phyloP scores from a whole-genome alignment of 1,140 invertebrate genomes.

The Lepidurus arcticus region DNA sequence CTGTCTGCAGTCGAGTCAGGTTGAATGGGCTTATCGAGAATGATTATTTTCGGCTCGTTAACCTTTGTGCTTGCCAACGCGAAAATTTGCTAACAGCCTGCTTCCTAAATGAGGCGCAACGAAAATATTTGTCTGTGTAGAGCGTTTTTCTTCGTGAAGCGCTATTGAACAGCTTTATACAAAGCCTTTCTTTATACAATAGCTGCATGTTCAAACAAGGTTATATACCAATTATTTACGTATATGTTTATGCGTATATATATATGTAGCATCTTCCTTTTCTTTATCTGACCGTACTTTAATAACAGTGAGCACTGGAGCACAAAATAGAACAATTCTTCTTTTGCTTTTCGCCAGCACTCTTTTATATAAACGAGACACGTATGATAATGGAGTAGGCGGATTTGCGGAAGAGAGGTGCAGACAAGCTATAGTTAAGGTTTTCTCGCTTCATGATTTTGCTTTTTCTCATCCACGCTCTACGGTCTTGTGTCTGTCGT shows the following conservation, averaged over 20 bases:
- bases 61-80: not conserved
- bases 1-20: not conserved
- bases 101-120: not conserved
- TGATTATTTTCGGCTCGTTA: slow-evolving; percentile 6
- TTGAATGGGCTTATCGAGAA: not conserved
- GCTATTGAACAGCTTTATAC: not conserved
- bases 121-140: not conserved
- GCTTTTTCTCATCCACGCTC: not conserved
- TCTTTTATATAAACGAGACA: not conserved
- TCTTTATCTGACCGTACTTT: too few relatives aligned
- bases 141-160: not conserved
- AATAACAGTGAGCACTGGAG: not conserved
- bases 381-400: not conserved
- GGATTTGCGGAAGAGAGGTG: not conserved
- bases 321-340: not conserved
- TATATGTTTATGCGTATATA: too few relatives aligned
- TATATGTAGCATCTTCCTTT: too few relatives aligned
- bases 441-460: not conserved
- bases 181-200: not conserved
- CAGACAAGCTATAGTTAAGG: not conserved
- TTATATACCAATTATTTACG: too few relatives aligned
- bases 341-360: not conserved
- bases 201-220: too few relatives aligned
- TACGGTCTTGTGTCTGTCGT: not conserved
- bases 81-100: slow-evolving; percentile 6